Conservation (phyloP, 2,113 vertebrate species). For the Ifrita kowaldi region DNA sequence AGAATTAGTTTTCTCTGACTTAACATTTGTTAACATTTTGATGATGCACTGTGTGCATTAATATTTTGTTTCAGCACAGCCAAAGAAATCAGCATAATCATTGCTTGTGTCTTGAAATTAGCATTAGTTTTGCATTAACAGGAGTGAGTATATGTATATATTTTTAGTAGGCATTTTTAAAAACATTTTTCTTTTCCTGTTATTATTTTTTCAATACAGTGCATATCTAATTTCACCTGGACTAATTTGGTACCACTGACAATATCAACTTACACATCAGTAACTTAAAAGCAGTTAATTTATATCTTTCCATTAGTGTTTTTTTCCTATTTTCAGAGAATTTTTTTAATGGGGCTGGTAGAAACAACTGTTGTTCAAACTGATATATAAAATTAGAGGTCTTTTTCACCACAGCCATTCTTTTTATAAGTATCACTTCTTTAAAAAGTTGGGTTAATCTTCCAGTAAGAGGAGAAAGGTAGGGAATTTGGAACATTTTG, state of each 20-base stretch:
- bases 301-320: neutral
- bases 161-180: neutral
- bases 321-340: neutral
- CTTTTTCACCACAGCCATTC: neutral
- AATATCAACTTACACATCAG: neutral
- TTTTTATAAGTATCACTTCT: neutral
- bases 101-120: neutral
- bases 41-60: neutral
- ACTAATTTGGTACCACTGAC: neutral
- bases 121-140: neutral
- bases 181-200: neutral
- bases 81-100: neutral
- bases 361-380: neutral
- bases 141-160: neutral
- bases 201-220: neutral
- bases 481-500: neutral
- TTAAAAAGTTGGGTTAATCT: neutral
- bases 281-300: neutral
- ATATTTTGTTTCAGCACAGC: neutral
- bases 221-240: neutral
- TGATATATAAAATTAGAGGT: neutral
- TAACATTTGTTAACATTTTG: neutral
- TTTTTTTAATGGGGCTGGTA: neutral
- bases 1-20: neutral
- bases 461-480: neutral